Base-by-base conservation (phyloP, 2,113 vertebrate species). In the Equus quagga region DNA sequence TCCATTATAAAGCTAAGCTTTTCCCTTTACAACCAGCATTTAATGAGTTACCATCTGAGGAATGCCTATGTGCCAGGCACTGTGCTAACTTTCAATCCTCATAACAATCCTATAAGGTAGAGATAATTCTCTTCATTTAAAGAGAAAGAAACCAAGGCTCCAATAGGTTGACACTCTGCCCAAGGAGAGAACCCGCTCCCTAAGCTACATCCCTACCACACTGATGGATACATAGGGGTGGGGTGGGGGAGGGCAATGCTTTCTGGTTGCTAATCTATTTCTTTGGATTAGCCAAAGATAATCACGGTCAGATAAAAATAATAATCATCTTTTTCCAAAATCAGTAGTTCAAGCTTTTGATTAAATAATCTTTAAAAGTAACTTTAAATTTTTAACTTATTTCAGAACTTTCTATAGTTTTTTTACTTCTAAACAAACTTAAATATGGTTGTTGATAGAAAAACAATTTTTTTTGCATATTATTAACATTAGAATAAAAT, bases 261-360 rank as follows among this genome's bases (percentile, higher is more conserved):
- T 88, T 58, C 51, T 54, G 6, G 6, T n/a, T 79, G 67, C 28
- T 84, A 36, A 33, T 89, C 24, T 58, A 18, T 70, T 96, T 81
- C 75, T 88, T 86, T 70, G 24, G 21, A 26, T 90, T 96, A 87
- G 44, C 12, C 33, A 73, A 91, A 41, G 92, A 83, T 28, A 93
- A 79, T 28, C 17, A 72, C 21, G 31, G 56, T 93, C 33, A 87
- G 70, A 49, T 67, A 78, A 69, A 84, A 93, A 92, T 56, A 72
- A 70, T 65, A 54, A 60, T 36, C 8, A 87, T 67, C 4, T 81
- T 72, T 56, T 82, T 41, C 41, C 36, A 58, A 96, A 82, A 69
- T 31, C 14, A 79, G 6, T 76, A 83, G 36, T 41, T 36, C 58
- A 96, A 81, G 11, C 75, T 36, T 62, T 81, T 86, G 8, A 64